Evolutionary conservation across 2,888 invertebrate species (phyloP), one percentile per base, ranked within the genome.

Genomic region (Heteropelma amictum): DNA sequence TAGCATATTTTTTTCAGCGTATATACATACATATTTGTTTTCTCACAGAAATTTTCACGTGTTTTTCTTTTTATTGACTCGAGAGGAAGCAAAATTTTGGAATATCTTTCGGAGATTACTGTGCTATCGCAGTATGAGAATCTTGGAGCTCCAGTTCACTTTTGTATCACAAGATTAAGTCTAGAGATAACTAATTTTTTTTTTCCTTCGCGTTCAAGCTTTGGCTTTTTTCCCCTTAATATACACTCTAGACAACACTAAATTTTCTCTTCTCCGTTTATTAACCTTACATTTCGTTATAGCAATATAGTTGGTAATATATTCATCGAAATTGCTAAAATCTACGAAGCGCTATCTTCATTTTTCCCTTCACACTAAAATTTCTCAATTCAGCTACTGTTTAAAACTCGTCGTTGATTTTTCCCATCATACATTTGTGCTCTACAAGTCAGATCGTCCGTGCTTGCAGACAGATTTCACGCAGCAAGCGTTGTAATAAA

Each of bases 91-190:
- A 19, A 56, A 12, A 35, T 53, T 53, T 64, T 65, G 6, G n/a
- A 17, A 45, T 45, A 28, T 23, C 2, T n/a, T n/a, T 65, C 38
- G 23, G 17, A 65, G 45, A 54, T 54, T 6, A 54, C 54, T 7
- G 23, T 12, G 17, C 45, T 19, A 23, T 35, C 53, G 53, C 53
- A 53, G 53, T 61, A 51, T 49, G 65, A 35, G 49, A 64, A 79
- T 80, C 79, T 78, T 82, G 82, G 81, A 84, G 83, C 82, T 79
- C 78, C 74, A 47, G 75, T 81, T 80, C 78, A 82, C 38, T 77
- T 82, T 84, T 82, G 79, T 87, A 87, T 87, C 87, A 87, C 87
- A 86, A 86, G 81, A 84, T 81, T 83, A 84, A 78, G 79, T 82
- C 83, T 86, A 85, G 80, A 82, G 51, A 60, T 65, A 42, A 71